phyloP scores from a whole-genome alignment of 2,888 invertebrate species.

The Amiota communis region DNA sequence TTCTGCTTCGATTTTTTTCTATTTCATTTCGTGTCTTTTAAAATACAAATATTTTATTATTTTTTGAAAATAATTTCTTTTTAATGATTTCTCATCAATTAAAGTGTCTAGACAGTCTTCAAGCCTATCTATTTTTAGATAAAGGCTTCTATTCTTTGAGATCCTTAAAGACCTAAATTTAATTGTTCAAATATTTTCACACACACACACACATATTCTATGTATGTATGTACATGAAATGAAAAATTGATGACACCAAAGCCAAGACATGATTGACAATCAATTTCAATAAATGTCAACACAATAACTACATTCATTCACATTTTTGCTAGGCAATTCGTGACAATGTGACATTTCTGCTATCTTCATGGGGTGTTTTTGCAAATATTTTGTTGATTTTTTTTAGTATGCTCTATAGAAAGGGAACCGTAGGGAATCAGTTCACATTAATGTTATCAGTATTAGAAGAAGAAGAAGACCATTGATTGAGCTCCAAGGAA shows the following conservation, averaged over 20 bases:
- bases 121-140: background rate
- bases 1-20: background rate
- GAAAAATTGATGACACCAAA: background rate
- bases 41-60: background rate
- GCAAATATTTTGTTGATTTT: background rate
- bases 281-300: slow-evolving; percentile 24
- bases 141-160: background rate
- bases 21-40: background rate
- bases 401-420: background rate
- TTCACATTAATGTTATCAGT: too few species aligned
- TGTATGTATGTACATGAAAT: background rate
- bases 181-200: background rate
- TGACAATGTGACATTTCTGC: slow-evolving; percentile 13
- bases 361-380: too few species aligned
- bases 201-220: too few species aligned
- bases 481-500: background rate
- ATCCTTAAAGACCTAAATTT: background rate
- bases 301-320: background rate
- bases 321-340: slow-evolving; percentile 17
- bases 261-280: slow-evolving; percentile 16
- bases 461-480: background rate
- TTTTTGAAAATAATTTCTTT: background rate
- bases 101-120: slow-evolving; percentile 3
- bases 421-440: too few species aligned
- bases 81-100: background rate